Percentiles rank a stretch among this genome's conserved stretches.
phyloP scores from a whole-genome alignment of 2,113 vertebrate species.

The human region GRCh38 chr2:155321501-155322000 shows the following conservation, averaged over 20 bases:
- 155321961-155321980: neutral
- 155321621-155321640: neutral
- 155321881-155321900: neutral
- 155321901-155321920: neutral
- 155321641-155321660: neutral
- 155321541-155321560: slow-evolving; percentile 21
- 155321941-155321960: neutral
- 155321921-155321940: neutral
- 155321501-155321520: neutral
- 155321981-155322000: neutral
- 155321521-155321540: neutral
- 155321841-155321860: neutral
- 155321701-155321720: neutral
- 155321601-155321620: neutral
- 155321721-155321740: neutral
- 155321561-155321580: neutral
- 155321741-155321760: neutral
- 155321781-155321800: neutral
- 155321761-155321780: neutral
- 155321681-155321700: slow-evolving; percentile 3
- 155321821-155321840: neutral
- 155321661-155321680: neutral
- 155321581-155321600: neutral
- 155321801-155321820: neutral
- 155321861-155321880: neutral